Conservation (phyloP, 2,888 invertebrate genomes). For the Tineola bisselliella region DNA sequence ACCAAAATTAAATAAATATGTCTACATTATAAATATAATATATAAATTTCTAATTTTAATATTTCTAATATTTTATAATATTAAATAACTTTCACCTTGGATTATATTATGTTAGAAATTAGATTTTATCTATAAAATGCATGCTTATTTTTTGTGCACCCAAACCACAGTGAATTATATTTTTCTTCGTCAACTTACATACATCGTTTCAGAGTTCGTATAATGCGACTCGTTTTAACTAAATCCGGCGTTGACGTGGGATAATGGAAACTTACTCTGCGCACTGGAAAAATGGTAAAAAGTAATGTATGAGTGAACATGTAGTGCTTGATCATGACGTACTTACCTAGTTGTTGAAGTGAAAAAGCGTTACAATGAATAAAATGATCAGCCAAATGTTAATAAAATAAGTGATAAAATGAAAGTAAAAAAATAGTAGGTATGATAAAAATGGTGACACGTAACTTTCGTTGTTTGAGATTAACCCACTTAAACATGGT, state of each 20-base stretch:
- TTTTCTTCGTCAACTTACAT: constrained; percentile 36
- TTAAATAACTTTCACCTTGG: background rate
- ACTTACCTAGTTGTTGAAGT: background rate
- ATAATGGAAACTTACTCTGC: constrained; percentile 35
- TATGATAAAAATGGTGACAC: background rate
- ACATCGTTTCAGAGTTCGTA: constrained; percentile 57
- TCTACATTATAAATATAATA: too few relatives aligned
- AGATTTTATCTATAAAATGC: background rate
- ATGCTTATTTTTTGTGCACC: background rate
- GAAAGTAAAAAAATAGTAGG: background rate
- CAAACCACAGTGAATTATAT: background rate
- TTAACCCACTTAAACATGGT: constrained; percentile 3
- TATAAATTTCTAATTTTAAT: too few relatives aligned
- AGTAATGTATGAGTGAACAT: background rate
- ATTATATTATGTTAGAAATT: background rate
- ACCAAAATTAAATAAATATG: too few relatives aligned
- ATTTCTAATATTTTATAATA: background rate
- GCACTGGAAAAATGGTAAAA: constrained; percentile 8
- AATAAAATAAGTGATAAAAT: background rate
- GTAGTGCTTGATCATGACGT: background rate
- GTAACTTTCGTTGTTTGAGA: background rate
- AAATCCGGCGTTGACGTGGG: constrained; percentile 36
- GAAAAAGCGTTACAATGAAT: background rate
- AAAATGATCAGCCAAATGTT: background rate
- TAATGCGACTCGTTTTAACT: constrained; percentile 44